Evolutionary conservation across 1,140 invertebrate species (phyloP), one percentile per base, ranked within the genome.

Genomic region (Delia radicum): DNA sequence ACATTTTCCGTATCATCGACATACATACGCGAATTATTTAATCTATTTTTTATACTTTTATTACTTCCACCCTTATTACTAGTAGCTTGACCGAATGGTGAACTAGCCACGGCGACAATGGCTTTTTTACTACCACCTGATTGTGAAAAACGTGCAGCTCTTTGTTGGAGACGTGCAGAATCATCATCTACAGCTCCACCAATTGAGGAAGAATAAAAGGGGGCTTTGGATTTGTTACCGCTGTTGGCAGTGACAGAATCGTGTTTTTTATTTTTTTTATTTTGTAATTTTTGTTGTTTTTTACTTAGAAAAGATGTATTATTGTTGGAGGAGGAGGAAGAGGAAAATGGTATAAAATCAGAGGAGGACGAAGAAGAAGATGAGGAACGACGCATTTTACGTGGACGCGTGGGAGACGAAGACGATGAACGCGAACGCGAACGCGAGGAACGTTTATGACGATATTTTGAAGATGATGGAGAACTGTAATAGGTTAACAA

Each of bases 101-200:
- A 83, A 77, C 81, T 85, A 79, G 82, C 82, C 80, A 85, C 81
- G 5, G 82, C 77, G 74, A 84, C 81, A 79, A 85, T 81, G 76
- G 81, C 80, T 80, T 85, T 85, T 77, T 84, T 83, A 69, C 80
- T 73, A 63, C n/a, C 21, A 77, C 79, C 76, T 83, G 78, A 74
- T 79, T 89, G 88, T 76, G 87, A 89, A 81, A 98, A 98, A 81
- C 96, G 89, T 76, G 95, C 95, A 73, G 96, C 96, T 80, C 97
- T 90, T 83, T 95, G 93, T 80, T 94, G 92, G 76, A 95, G 87
- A 82, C 93, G 89, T 83, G 94, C 92, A 82, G 90, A 91, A 87
- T 92, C 90, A 80, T 90, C 92, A 81, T 92, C 90, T 78, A 91
- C 88, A 71, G 89, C 88, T 55, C 90, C 89, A 80, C 88, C 88